phyloP scores from a whole-genome alignment of 2,888 invertebrate genomes.

The Pyrochroa serraticornis region DNA sequence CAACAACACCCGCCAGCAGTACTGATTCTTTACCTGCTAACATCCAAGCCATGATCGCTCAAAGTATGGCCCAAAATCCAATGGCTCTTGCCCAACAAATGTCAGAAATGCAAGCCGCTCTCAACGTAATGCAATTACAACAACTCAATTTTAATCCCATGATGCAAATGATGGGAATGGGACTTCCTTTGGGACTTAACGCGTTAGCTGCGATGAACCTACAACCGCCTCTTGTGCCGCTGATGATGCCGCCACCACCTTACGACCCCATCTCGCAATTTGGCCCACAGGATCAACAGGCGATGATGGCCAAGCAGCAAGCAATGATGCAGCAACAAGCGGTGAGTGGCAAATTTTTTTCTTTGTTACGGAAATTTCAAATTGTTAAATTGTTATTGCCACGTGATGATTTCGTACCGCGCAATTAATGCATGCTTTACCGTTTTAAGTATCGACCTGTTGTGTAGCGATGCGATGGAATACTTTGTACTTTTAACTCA shows the following conservation, averaged over 20 bases:
- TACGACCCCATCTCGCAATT: constrained; percentile 73
- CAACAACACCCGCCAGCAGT: constrained; percentile 67
- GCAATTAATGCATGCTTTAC: neutral
- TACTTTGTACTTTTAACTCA: constrained; percentile 19
- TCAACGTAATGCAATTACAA: constrained; percentile 84
- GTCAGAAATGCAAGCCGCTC: constrained; percentile 83
- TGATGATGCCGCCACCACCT: constrained; percentile 86
- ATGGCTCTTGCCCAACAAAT: constrained; percentile 74
- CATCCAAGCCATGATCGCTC: constrained; percentile 58
- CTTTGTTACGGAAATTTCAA: neutral
- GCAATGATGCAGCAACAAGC: constrained; percentile 73
- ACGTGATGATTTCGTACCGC: neutral
- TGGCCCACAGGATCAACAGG: constrained; percentile 60
- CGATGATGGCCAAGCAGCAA: constrained; percentile 73
- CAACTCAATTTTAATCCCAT: constrained; percentile 88
- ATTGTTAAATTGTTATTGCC: neutral
- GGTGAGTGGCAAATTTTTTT: constrained; percentile 56
- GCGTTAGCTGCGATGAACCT: constrained; percentile 93
- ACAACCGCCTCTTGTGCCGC: constrained; percentile 87
- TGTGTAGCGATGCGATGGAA: constrained; percentile 7
- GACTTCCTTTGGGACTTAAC: constrained; percentile 78
- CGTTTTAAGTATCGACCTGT: neutral
- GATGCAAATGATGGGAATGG: constrained; percentile 88
- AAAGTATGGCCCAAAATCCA: constrained; percentile 57
- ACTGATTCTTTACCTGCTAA: constrained; percentile 62